Evolutionary conservation across 2,888 invertebrate species (phyloP), one percentile per base, ranked within the genome.

Genomic region (Bombylius discolor): DNA sequence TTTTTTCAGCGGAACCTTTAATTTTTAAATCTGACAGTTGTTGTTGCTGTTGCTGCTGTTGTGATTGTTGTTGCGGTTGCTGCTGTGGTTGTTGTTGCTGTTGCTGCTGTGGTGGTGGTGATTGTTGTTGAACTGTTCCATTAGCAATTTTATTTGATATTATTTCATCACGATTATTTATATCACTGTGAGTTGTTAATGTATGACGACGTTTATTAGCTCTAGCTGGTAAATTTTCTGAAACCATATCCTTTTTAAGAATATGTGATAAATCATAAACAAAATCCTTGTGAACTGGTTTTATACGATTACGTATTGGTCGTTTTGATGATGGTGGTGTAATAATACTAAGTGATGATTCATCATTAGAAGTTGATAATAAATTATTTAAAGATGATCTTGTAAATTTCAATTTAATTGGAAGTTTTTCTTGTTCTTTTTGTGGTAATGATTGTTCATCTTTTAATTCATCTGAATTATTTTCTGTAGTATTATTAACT

Each of bases 221-320:
- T 32, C 36, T 50, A 32, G 49, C 45, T 23, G 52, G 45, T 5
- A 51, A 12, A 2, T 49, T 8, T 13, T 51, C 44, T 31, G 36
- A 60, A 4, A 59, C 44, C 60, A 59, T 62, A 57, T 70, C 72
- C 1, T 66, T 64, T 54, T 79, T 80, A 45, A 79, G 67, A 54
- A 80, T 68, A 70, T 78, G 79, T 5, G 81, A 80, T 61, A 84
- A 72, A 72, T 85, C 85, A 65, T 85, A 86, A 62, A 85, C 81
- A 67, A 85, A 86, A 71, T 87, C 85, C 65, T 81, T 82, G 66
- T 81, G 79, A 60, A 81, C 78, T 9, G 79, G 79, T 68, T 81
- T 84, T 1, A 81, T 76, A 60, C 81, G 80, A 68, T 83, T 83
- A 46, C 85, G 77, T 13, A 82, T 78, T 4, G 85, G 84, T 60